Base-by-base conservation (phyloP, 2,797 vertebrate genomes). In the Rhinophrynus dorsalis region DNA sequence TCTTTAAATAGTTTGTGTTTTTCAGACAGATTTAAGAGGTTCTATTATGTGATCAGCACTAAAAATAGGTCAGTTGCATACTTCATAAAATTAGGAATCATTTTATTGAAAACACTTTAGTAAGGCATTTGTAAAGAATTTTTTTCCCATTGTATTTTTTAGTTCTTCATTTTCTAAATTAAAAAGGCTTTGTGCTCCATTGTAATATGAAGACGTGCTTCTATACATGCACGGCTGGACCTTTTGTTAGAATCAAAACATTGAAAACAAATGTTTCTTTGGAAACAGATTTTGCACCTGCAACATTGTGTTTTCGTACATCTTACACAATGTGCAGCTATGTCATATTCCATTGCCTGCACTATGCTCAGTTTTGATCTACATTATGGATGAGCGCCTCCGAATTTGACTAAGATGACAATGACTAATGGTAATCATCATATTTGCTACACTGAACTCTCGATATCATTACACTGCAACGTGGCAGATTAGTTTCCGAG, bases 341-440 rank as follows among this genome's bases (percentile, higher is more conserved):
- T 44, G 17, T 3, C 56, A 2, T 17, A 5, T 27, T 17, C 10
- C 32, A 33, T 55, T 56, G 23, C 52, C 61, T 35, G 18, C 27
- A 27, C 11, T n/a, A 2, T 5, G 30, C 10, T 38, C 24, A 12
- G 55, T 10, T 58, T 35, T 40, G 55, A 48, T 50, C 3, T 51
- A 32, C 23, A 38, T 40, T 60, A 32, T 21, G 21, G 27, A 18
- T 30, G 33, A 50, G 55, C 23, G 23, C 26, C 21, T 6, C 6
- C 33, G 15, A 54, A 23, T 69, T 62, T 55, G 57, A 27, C 67
- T 69, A 55, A 62, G 58, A 45, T 62, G 67, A 69, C 67, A 62
- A 7, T 61, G 67, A 69, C 47, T 62, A 69, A 62, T 69, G 56
- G 6, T 10, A 51, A 32, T 27, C 67, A 52, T 69, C 67, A 59